Evolutionary conservation across 2,113 vertebrate species (phyloP).

Genomic region (Vanacampus margaritifer): DNA sequence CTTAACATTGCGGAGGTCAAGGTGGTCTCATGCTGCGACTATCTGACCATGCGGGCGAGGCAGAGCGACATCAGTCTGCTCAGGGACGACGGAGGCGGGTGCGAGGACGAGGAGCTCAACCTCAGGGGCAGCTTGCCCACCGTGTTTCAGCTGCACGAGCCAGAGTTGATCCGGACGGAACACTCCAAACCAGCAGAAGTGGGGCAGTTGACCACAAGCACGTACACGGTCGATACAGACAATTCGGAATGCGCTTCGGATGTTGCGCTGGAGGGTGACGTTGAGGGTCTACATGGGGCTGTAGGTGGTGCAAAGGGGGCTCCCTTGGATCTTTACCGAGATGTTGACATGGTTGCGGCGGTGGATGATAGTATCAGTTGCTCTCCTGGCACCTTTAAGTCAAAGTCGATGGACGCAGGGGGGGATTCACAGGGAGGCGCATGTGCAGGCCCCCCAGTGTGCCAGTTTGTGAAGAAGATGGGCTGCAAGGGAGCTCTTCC

Average conservation of each 20-base stretch:
- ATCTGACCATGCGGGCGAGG: conserved; percentile 89
- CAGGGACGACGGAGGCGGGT: conserved; percentile 73
- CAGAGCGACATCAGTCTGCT: conserved; percentile 87
- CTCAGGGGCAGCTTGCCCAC: conserved; percentile 77
- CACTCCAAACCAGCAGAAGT: conserved; percentile 81
- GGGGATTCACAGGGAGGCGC: conserved; percentile 46
- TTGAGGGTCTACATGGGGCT: conserved; percentile 19
- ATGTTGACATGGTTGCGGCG: conserved; percentile 74
- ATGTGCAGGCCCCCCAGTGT: conserved; percentile 74
- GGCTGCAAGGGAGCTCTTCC: conserved; percentile 89
- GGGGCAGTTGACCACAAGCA: conserved; percentile 82
- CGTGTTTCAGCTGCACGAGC: conserved; percentile 85
- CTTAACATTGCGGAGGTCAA: conserved; percentile 93
- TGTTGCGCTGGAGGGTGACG: conserved; percentile 34
- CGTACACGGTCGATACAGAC: conserved; percentile 79
- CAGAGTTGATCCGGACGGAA: conserved; percentile 82
- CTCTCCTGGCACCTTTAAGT: conserved; percentile 76
- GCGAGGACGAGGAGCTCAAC: conserved; percentile 81
- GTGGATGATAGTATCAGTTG: conserved; percentile 74
- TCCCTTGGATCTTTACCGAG: conserved; percentile 72
- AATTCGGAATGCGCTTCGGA: conserved; percentile 75
- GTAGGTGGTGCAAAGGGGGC: conserved; percentile 21
- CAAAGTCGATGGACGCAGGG: conserved; percentile 77
- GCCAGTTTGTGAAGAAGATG: conserved; percentile 94
- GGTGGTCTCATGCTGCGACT: conserved; percentile 92